A percentile compares a stretch with the other conserved stretches of the same genome.
Evolutionary conservation across 2,797 vertebrate genomes (phyloP).

Genomic region (Scarus forsteni): DNA sequence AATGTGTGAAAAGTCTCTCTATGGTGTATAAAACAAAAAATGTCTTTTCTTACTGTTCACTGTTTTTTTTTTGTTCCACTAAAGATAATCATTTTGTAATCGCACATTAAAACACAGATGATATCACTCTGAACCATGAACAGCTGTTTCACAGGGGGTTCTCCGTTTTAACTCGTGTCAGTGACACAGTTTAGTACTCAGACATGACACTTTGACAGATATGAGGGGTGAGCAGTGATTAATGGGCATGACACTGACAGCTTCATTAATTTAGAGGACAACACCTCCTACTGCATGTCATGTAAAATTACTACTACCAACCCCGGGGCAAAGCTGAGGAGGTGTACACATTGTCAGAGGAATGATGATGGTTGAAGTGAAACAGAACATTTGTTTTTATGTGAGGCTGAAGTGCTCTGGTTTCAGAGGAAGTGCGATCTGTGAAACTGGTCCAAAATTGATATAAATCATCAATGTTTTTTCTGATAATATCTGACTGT

Average conservation of each 20-base stretch:
- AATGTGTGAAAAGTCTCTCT: too few species aligned
- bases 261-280: slow-evolving; percentile 57
- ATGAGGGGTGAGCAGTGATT: slow-evolving; percentile 57
- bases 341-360: slow-evolving; percentile 19
- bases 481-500: too few species aligned
- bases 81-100: not conserved
- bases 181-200: slow-evolving; percentile 30
- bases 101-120: not conserved
- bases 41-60: too few species aligned
- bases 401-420: not conserved
- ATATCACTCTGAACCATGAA: not conserved
- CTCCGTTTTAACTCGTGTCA: slow-evolving; percentile 50
- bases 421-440: not conserved
- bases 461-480: too few species aligned
- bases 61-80: not conserved
- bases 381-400: slow-evolving; percentile 16
- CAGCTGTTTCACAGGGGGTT: slow-evolving; percentile 30
- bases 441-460: too few species aligned
- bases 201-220: slow-evolving; percentile 52
- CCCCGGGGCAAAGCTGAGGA: slow-evolving; percentile 21
- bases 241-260: slow-evolving; percentile 57
- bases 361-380: slow-evolving; percentile 9
- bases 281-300: slow-evolving; percentile 60
- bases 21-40: too few species aligned
- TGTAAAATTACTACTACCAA: slow-evolving; percentile 43